Evolutionary conservation across 2,888 invertebrate genomes (phyloP).

Genomic region (Colletes collaris): DNA sequence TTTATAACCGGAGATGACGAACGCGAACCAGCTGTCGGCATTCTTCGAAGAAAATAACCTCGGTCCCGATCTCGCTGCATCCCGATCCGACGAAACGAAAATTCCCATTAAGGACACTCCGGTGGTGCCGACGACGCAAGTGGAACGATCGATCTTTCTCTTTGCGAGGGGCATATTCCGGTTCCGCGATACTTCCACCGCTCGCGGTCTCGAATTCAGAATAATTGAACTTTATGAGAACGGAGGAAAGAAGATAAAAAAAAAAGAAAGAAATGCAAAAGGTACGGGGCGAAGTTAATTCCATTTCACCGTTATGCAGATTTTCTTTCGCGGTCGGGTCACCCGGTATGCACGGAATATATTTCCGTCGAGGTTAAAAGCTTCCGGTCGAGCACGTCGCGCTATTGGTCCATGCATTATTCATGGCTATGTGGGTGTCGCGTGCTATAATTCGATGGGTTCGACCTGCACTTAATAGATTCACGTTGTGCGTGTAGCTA

Average conservation of each 20-base stretch:
- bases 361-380: conserved; percentile 50
- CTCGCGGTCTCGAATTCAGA: not conserved
- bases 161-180: not conserved
- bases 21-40: conserved; percentile 20
- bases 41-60: conserved; percentile 20
- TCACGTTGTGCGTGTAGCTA: conserved; percentile 36
- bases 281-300: conserved; percentile 22
- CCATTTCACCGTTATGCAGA: conserved; percentile 30
- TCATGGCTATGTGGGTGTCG: conserved; percentile 39
- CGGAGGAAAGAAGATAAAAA: not conserved
- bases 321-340: conserved; percentile 7
- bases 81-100: conserved; percentile 10
- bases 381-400: conserved; percentile 46
- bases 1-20: not conserved
- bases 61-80: not conserved
- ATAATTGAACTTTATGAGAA: conserved; percentile 24
- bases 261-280: not conserved
- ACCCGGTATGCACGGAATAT: conserved; percentile 21
- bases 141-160: conserved; percentile 16
- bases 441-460: conserved; percentile 57
- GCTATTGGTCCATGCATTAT: conserved; percentile 55
- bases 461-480: conserved; percentile 40
- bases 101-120: not conserved
- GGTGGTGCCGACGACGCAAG: not conserved
- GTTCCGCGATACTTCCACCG: not conserved